Evolutionary conservation across 2,113 vertebrate species (phyloP), one percentile per base, ranked within the genome.

Genomic region (Hystrix brachyura): DNA sequence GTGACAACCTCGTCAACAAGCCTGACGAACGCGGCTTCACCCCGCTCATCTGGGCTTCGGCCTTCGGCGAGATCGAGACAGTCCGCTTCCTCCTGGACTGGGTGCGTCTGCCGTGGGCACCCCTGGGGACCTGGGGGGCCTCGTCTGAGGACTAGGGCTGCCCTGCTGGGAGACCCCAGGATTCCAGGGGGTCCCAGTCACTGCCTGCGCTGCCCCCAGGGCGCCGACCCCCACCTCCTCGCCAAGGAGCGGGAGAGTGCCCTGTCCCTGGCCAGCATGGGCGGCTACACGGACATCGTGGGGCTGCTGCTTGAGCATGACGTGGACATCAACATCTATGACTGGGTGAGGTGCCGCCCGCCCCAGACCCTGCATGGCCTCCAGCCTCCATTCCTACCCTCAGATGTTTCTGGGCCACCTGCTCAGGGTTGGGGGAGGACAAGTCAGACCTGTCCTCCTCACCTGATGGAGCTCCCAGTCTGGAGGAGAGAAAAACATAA

Each of bases 31-130:
- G 99, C 1, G 99, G 99, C 74, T 99, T 99, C 97, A 99, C 99
- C 0, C 99, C 99, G 0, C 99, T 99, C 91, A 99, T 99, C 99
- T 99, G 99, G 99, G 99, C 99, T 0, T 99, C 99, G 0, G 99
- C 99, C 0, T 99, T 99, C 0, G 99, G 99, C 53, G 99, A 99
- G 98, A 99, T 99, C 8, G 99, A 99, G 74, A 98, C 99, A 0
- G 99, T 99, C n/a, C 99, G 99, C 76, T 99, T 99, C 97, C 99
- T 99, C 92, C 98, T 99, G 25, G 99, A 99, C 13, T 99, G 99
- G 99, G 99, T 99, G 93, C 34, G 97, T 97, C 57, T 48, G 6
- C 25, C 15, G 27, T 46, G 82, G 15, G 43, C 38, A 27, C 32
- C 15, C 13, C 34, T 3, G 7, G 71, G 60, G 23, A 14, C 27